These are phyloP conservation scores for Reticulitermes speratus DNA, from an alignment of 1,140 invertebrate genomes.

Conservation along the genomic window DNA sequence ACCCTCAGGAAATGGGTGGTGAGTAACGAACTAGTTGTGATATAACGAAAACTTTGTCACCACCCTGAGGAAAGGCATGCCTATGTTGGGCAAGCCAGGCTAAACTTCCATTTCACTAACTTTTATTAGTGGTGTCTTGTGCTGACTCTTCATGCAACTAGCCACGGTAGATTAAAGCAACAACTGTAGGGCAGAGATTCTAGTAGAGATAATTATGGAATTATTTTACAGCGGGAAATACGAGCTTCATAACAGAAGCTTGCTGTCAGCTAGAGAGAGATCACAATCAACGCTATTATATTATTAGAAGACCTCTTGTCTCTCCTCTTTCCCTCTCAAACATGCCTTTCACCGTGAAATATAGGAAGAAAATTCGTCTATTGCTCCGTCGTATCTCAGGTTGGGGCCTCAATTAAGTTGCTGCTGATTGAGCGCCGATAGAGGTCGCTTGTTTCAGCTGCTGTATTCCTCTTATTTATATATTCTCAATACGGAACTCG, in stretches of 20 bases:
- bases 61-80: too few species aligned
- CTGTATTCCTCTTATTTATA: not conserved
- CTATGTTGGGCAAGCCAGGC: too few species aligned
- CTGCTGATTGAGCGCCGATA: not conserved
- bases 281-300: not conserved
- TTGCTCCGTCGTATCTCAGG: not conserved
- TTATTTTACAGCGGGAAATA: not conserved
- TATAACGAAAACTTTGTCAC: too few species aligned
- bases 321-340: not conserved
- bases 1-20: too few species aligned
- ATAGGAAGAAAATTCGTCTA: not conserved
- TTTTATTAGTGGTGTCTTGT: not conserved
- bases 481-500: not conserved
- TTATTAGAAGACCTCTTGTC: not conserved
- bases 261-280: not conserved
- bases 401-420: not conserved
- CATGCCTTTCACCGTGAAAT: not conserved
- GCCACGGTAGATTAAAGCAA: not conserved
- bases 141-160: not conserved
- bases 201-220: not conserved
- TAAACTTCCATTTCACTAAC: too few species aligned
- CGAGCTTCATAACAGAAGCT: not conserved
- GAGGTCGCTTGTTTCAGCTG: not conserved
- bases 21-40: too few species aligned
- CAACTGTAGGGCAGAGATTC: not conserved